Conservation (phyloP, 1,140 invertebrate genomes). For the Papilio polyxenes region DNA sequence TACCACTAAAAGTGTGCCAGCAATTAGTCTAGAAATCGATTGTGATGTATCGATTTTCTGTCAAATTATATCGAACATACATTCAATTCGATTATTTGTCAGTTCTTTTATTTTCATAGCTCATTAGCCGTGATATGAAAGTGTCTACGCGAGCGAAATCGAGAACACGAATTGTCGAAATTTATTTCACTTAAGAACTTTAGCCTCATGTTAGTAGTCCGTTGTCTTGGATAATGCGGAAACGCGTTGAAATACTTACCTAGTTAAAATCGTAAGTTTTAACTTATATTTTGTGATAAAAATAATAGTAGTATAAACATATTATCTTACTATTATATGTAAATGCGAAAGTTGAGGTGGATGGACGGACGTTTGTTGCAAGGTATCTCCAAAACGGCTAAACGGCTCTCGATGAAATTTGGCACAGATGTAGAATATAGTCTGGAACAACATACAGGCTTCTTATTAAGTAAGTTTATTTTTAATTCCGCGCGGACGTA, state of each 20-base stretch:
- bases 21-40: slow-evolving; percentile 25
- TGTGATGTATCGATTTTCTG: slow-evolving; percentile 21
- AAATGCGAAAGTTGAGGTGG: no score
- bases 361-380: no score
- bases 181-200: slow-evolving; percentile 26
- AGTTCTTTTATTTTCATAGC: slow-evolving; percentile 27
- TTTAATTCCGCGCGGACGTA: no score
- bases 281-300: not conserved
- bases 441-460: no score
- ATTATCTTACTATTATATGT: no score
- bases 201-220: not conserved
- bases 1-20: not conserved
- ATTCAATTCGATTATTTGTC: not conserved
- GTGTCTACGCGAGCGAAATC: slow-evolving; percentile 18
- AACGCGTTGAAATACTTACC: not conserved
- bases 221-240: slow-evolving; percentile 14
- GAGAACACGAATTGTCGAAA: slow-evolving; percentile 23
- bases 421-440: no score
- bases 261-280: not conserved
- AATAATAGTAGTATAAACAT: no score
- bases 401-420: no score
- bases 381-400: no score
- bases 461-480: no score
- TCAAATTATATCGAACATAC: slow-evolving; percentile 11
- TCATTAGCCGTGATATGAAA: slow-evolving; percentile 25